phyloP scores from a whole-genome alignment of 1,140 invertebrate species.

The Bombus waltoni region DNA sequence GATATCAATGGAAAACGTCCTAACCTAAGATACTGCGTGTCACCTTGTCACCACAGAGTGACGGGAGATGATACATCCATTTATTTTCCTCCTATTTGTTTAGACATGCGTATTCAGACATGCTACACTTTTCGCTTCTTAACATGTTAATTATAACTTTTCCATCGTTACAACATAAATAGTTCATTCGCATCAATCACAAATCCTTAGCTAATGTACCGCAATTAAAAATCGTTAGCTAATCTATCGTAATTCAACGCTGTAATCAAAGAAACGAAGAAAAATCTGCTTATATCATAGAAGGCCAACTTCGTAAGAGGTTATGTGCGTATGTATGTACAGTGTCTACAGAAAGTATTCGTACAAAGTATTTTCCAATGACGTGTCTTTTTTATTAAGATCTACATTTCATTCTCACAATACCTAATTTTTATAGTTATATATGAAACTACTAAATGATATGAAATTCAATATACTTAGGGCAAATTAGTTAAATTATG shows the following conservation, averaged over 20 bases:
- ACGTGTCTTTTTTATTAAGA: no score
- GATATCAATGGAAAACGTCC: not conserved
- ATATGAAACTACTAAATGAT: no score
- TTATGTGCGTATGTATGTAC: no score
- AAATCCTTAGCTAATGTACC: not conserved
- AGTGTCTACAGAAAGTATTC: no score
- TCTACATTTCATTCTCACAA: no score
- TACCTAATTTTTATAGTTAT: no score
- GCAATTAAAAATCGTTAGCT: not conserved
- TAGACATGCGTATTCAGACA: not conserved
- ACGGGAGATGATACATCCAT: not conserved
- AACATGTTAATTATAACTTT: not conserved
- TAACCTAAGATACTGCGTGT: not conserved
- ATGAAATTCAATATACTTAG: no score
- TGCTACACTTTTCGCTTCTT: not conserved
- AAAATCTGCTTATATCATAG: not conserved
- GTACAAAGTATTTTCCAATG: no score
- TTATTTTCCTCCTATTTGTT: not conserved
- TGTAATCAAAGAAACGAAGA: not conserved
- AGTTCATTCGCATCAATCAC: no score
- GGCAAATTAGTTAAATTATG: no score
- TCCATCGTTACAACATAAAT: not conserved
- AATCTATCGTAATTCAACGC: not conserved
- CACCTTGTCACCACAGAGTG: not conserved
- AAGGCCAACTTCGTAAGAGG: not conserved